Percentiles rank a stretch among this genome's conserved stretches.
These are phyloP conservation scores for Microtus montanus DNA, from an alignment of 2,113 vertebrate species.

Conservation along the genomic window DNA sequence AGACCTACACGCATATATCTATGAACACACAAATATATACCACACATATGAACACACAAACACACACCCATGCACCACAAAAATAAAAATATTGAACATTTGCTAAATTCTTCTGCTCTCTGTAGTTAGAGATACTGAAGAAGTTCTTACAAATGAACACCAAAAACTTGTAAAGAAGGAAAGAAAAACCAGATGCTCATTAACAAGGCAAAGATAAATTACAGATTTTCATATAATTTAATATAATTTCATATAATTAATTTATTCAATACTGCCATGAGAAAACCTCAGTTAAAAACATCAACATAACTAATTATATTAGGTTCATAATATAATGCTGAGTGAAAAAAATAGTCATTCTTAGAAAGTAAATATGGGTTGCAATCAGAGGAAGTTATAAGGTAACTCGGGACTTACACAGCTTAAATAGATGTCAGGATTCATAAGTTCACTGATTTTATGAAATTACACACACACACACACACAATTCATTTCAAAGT, in stretches of 20 bases:
- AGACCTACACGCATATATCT: neutral
- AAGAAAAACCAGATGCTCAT: neutral
- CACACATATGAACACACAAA: neutral
- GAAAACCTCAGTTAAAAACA: neutral
- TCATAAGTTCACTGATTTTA: neutral
- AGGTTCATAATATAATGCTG: neutral
- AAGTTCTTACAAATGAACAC: neutral
- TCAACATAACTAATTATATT: neutral
- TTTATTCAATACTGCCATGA: neutral
- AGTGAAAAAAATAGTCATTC: neutral
- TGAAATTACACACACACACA: neutral
- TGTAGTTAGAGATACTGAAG: neutral
- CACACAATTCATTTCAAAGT: neutral
- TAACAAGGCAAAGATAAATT: neutral
- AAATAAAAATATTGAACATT: neutral
- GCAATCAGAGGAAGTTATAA: neutral
- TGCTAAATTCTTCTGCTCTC: neutral
- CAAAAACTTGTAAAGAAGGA: neutral
- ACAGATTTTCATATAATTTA: neutral
- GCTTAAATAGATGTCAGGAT: neutral
- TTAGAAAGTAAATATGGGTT: neutral
- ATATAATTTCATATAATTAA: neutral
- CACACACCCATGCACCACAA: neutral
- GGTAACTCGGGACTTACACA: neutral
- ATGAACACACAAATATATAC: neutral